Percentiles rank a stretch among this genome's conserved stretches.
These are phyloP conservation scores for Nomia melanderi DNA, from an alignment of 1,140 invertebrate species.

Conservation along the genomic window DNA sequence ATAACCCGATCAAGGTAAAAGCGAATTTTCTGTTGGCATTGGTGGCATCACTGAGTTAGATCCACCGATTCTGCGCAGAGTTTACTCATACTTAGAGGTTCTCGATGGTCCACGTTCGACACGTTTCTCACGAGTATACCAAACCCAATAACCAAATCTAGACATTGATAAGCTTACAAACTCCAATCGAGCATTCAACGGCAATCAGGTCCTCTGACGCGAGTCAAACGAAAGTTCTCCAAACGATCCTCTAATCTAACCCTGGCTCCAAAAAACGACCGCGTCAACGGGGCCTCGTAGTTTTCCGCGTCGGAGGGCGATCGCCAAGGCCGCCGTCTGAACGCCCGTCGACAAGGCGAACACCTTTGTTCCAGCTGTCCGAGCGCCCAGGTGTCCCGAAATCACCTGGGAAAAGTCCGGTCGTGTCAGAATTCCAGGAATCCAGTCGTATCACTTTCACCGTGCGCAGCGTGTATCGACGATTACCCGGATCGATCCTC, in stretches of 20 bases:
- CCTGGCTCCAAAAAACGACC: neutral
- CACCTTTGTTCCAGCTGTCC: neutral
- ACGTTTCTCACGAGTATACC: too few relatives aligned
- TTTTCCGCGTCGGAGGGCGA: neutral
- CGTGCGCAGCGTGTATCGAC: neutral
- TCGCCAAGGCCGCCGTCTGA: neutral
- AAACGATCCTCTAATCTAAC: too few relatives aligned
- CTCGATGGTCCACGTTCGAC: too few relatives aligned
- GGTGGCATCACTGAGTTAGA: neutral
- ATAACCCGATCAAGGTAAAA: too few relatives aligned
- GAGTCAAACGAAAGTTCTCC: neutral
- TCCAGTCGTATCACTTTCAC: slow-evolving; percentile 23
- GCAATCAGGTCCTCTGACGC: neutral
- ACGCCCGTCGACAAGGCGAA: neutral
- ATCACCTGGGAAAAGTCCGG: neutral
- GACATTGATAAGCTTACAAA: neutral
- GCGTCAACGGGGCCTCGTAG: neutral
- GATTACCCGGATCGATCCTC: neutral
- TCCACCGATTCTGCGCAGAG: neutral
- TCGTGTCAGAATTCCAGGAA: neutral
- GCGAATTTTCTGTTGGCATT: too few relatives aligned
- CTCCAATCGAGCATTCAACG: neutral
- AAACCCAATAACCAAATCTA: too few relatives aligned
- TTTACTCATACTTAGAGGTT: too few relatives aligned
- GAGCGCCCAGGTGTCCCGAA: neutral